Conservation (phyloP, 2,888 invertebrate genomes). For the Mylabris sibirica region DNA sequence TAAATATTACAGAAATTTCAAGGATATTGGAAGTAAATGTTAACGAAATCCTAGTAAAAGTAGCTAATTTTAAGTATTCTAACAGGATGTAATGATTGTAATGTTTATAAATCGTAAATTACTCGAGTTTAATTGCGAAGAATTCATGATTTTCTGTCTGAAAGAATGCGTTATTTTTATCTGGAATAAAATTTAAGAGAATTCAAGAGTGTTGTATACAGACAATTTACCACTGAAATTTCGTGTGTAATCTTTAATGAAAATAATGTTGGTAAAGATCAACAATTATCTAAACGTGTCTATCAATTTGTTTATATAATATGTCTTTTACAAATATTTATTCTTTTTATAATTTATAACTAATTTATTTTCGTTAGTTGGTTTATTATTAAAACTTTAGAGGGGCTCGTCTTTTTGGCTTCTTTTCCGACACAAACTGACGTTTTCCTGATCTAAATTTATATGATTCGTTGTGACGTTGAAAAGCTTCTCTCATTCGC, state of each 20-base stretch:
- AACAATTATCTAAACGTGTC: background rate
- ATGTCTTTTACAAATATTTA: background rate
- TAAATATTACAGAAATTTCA: background rate
- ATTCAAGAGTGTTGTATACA: too few relatives aligned
- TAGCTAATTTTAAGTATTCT: background rate
- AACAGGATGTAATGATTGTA: background rate
- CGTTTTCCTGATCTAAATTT: slow-evolving; percentile 25
- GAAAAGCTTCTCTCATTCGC: slow-evolving; percentile 16
- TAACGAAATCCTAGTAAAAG: background rate
- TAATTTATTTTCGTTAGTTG: background rate
- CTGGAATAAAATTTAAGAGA: background rate
- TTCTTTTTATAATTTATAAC: background rate
- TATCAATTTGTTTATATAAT: background rate
- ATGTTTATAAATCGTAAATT: background rate
- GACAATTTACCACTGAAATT: background rate
- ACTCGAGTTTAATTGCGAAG: background rate
- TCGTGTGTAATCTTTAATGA: background rate
- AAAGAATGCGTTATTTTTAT: background rate
- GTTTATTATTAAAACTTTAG: slow-evolving; percentile 13
- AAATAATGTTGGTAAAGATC: background rate
- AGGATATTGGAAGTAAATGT: background rate
- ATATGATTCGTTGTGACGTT: slow-evolving; percentile 23
- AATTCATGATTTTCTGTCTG: background rate
- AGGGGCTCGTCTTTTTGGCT: slow-evolving; percentile 18
- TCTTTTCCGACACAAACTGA: slow-evolving; percentile 7